phyloP scores from a whole-genome alignment of 2,888 invertebrate genomes.

The Apantesis nais region DNA sequence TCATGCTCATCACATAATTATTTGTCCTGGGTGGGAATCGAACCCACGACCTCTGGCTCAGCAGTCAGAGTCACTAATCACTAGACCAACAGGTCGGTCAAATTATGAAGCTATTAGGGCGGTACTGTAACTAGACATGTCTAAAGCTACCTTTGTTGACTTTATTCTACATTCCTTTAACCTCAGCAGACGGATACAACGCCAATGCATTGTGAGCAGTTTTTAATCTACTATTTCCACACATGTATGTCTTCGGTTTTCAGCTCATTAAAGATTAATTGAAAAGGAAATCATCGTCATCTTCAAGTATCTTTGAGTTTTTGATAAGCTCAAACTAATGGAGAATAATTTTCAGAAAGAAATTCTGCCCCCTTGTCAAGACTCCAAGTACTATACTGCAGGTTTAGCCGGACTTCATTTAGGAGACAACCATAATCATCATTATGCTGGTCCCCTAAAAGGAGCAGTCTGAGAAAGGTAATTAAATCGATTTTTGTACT shows the following conservation, averaged over 20 bases:
- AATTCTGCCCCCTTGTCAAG: neutral
- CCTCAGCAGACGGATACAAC: neutral
- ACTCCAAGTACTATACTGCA: neutral
- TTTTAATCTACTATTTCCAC: no score
- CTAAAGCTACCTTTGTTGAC: no score
- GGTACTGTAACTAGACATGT: neutral
- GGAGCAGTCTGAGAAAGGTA: neutral
- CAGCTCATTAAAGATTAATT: neutral
- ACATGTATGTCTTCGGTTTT: neutral
- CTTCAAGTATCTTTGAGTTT: neutral
- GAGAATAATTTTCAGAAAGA: neutral
- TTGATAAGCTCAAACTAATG: neutral
- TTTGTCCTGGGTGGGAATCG: no score
- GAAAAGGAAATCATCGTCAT: neutral
- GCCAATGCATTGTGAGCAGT: no score
- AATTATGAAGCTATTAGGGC: no score
- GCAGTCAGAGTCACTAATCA: no score
- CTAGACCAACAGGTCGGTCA: no score
- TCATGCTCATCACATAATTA: no score
- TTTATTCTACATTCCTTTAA: neutral
- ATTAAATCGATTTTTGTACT: conserved; percentile 45
- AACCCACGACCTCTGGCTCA: no score
- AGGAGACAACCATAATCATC: no score
- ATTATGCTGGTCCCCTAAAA: no score
- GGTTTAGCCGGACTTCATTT: no score